Percentiles rank a stretch among this genome's conserved stretches.
These are phyloP conservation scores for Gobius niger DNA, from an alignment of 2,113 vertebrate genomes.

Conservation along the genomic window DNA sequence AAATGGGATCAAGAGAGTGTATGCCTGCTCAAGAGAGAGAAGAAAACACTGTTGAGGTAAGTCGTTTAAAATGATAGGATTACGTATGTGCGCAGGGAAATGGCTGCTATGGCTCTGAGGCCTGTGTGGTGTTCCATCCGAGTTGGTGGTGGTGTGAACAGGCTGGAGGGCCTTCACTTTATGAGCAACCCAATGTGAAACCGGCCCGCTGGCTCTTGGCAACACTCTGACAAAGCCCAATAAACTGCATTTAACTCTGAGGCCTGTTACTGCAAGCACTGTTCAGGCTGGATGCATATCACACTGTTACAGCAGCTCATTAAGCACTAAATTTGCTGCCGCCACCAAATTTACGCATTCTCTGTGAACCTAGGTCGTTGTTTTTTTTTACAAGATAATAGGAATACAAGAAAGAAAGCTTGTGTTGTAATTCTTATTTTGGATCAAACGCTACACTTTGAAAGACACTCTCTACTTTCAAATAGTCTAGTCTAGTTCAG, in stretches of 20 bases:
- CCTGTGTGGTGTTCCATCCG: background rate
- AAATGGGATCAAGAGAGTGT: slow-evolving; percentile 36
- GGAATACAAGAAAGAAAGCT: no score
- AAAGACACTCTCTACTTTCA: no score
- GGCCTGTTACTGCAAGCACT: slow-evolving; percentile 29
- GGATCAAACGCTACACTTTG: no score
- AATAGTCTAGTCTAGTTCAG: background rate
- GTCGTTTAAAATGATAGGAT: slow-evolving; percentile 54
- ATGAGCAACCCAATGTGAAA: slow-evolving; percentile 12
- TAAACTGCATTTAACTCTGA: slow-evolving; percentile 23
- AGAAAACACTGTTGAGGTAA: slow-evolving; percentile 34
- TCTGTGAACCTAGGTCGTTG: background rate
- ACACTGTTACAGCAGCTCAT: slow-evolving; percentile 34
- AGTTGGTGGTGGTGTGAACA: background rate
- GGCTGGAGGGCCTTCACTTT: slow-evolving; percentile 13
- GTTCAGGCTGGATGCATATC: slow-evolving; percentile 39
- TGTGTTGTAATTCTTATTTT: no score
- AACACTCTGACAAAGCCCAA: slow-evolving; percentile 14
- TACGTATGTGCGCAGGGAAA: slow-evolving; percentile 10
- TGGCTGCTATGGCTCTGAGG: background rate
- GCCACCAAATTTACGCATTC: slow-evolving; percentile 13
- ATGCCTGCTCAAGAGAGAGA: slow-evolving; percentile 1
- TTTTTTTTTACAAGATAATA: no score
- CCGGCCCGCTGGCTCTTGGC: slow-evolving; percentile 3
- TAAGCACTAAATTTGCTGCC: slow-evolving; percentile 34